Evolutionary conservation across 2,797 vertebrate genomes (phyloP).

Genomic region (Pygocentrus nattereri): DNA sequence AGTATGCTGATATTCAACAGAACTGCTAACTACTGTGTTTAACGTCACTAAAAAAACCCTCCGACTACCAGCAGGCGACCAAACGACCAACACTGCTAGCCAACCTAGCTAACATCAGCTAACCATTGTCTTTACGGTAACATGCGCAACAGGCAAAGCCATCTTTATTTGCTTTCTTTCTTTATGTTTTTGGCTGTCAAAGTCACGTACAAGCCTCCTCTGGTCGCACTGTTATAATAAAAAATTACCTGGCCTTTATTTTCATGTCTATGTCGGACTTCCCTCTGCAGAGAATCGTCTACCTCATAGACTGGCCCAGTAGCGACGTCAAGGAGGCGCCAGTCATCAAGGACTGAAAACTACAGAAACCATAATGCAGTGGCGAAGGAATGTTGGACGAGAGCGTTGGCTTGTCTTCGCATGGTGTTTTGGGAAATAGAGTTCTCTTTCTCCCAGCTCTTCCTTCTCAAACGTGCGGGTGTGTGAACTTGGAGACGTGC

Average conservation of each 20-base stretch:
- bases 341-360: constrained; percentile 63
- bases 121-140: background rate
- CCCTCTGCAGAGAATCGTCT: constrained; percentile 77
- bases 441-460: background rate
- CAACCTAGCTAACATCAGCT: constrained; percentile 21
- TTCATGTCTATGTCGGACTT: constrained; percentile 78
- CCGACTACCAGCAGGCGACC: background rate
- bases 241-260: constrained; percentile 79
- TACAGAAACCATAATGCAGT: constrained; percentile 69
- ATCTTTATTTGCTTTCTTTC: background rate
- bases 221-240: constrained; percentile 20
- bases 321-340: constrained; percentile 66
- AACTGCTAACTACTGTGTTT: constrained; percentile 4
- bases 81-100: constrained; percentile 28
- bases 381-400: background rate
- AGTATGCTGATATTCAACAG: background rate
- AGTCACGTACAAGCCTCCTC: background rate
- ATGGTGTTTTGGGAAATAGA: constrained; percentile 64
- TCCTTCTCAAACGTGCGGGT: background rate
- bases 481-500: background rate
- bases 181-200: background rate
- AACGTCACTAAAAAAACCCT: constrained; percentile 16
- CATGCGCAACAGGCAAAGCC: constrained; percentile 59
- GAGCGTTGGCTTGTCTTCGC: background rate
- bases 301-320: constrained; percentile 67